Base-by-base conservation (phyloP, 2,888 invertebrate genomes). In the Acronicta alni region DNA sequence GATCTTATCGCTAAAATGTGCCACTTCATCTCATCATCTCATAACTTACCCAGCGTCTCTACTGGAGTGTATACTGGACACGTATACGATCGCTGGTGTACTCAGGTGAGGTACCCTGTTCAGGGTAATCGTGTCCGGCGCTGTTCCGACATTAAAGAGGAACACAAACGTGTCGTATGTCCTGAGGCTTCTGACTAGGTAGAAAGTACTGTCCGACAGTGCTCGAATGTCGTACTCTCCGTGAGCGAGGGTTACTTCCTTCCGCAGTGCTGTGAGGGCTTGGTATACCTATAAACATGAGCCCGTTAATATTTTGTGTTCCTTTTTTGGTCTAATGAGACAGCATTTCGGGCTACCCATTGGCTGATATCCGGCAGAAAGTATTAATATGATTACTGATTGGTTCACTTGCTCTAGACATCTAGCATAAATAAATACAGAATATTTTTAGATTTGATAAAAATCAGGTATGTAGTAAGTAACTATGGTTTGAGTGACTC, bases 61-160 rank as follows among this genome's bases (percentile, higher is more conserved):
- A 0, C 63, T 66, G 0, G 92, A 90, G 67, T 90, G 85, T 23
- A 91, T 78, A 63, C 92, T 92, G 0, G 90, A 83, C 2, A 82
- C 72, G 26, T 85, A 79, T 0, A 91, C 89, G 0, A 75, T 81
- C 14, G 90, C 73, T 0, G 85, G 84, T 7, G 70, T 65, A 5
- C 56, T 74, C 12, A 92, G 67, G 39, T 84, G 73, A 0, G 81
- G 75, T 0, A 88, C 74, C 48, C 78, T 75, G 12, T 59, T 55
- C 57, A 96, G 80, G 64, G 95, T 89, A 0, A 95, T 83, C 0
- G 77, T 72, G 57, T 94, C 89, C 12, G 86, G 65, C 8, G 57
- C 68, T 0, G 84, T 79, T 0, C 94, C 94, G 23, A 96, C 92
- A 80, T 96, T 96, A 59, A 95, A 88, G 3, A 95, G 79, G n/a